Evolutionary conservation across 2,113 vertebrate genomes (phyloP).

Genomic region (Centropus bengalensis): DNA sequence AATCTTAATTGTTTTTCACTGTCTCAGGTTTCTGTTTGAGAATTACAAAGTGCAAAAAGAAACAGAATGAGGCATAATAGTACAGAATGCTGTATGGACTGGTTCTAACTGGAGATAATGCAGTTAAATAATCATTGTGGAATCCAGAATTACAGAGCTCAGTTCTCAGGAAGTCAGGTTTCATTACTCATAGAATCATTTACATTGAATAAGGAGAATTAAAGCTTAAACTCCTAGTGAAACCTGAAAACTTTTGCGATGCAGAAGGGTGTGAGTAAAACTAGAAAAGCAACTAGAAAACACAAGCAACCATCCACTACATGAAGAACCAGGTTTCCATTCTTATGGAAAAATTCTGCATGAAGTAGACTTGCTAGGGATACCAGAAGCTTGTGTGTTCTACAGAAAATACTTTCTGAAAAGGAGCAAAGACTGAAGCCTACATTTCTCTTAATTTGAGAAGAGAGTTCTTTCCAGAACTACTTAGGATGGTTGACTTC

Average conservation of each 20-base stretch:
- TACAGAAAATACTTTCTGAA: neutral
- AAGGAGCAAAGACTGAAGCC: neutral
- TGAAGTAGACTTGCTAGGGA: neutral
- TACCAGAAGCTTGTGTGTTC: neutral
- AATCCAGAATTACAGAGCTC: neutral
- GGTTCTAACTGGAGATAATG: neutral
- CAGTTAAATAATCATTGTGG: neutral
- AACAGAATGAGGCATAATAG: neutral
- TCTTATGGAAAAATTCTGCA: neutral
- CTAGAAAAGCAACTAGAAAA: neutral
- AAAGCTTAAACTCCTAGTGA: neutral
- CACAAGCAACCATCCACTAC: neutral
- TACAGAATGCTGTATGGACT: neutral
- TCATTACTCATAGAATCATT: neutral
- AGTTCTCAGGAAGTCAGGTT: neutral
- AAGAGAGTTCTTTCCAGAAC: neutral
- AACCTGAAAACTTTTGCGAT: neutral
- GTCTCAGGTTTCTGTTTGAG: neutral
- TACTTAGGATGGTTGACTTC: neutral
- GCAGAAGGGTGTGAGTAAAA: neutral
- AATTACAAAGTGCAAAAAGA: neutral
- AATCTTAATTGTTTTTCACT: neutral
- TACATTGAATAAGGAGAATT: neutral
- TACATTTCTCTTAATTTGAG: neutral
- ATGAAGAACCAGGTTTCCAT: neutral